Conservation (phyloP, 2,113 vertebrate genomes). For the Dryoscopus gambensis region DNA sequence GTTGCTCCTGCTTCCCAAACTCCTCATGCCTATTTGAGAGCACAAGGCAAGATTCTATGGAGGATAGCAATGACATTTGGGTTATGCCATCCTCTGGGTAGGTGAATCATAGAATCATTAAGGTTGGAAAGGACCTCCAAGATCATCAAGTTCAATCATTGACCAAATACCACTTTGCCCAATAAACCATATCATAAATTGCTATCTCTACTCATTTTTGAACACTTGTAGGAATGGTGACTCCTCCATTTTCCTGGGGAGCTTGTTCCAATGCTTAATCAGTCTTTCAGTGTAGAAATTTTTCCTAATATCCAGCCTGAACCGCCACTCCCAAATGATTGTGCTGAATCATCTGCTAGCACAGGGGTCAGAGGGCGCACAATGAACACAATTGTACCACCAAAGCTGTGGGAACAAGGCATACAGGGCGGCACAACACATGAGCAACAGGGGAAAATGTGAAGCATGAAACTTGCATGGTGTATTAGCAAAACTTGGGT, state of each 20-base stretch:
- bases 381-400: accelerated
- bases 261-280: background rate
- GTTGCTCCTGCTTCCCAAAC: background rate
- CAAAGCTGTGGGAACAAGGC: background rate
- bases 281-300: background rate
- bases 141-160: background rate
- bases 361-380: accelerated
- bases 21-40: background rate
- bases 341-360: accelerated
- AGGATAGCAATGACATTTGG: background rate
- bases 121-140: background rate
- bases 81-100: background rate
- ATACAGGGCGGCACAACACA: accelerated
- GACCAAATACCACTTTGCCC: background rate
- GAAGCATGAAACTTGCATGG: background rate
- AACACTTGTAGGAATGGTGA: background rate
- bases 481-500: background rate
- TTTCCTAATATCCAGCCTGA: background rate
- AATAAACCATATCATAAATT: background rate
- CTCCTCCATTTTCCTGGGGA: background rate
- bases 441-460: accelerated
- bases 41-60: background rate
- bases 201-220: background rate
- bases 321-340: background rate
- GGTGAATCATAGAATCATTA: background rate